These are phyloP conservation scores for Panzeria rudis DNA, from an alignment of 2,888 invertebrate species.

Conservation along the genomic window DNA sequence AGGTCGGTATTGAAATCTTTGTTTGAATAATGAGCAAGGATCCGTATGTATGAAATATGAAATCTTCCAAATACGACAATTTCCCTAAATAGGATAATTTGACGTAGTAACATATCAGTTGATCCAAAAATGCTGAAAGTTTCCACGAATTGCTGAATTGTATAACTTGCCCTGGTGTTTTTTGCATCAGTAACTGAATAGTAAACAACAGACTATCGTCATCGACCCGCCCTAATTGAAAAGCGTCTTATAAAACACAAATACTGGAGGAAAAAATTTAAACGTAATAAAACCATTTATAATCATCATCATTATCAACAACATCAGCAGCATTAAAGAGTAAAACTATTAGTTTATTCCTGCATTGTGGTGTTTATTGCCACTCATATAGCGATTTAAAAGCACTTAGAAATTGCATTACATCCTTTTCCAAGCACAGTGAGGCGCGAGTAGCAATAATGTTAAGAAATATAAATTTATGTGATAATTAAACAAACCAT, in stretches of 20 bases:
- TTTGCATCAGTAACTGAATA: too few species aligned
- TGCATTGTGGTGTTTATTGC: background rate
- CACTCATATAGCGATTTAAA: background rate
- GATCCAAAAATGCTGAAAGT: too few species aligned
- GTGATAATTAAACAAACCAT: too few species aligned
- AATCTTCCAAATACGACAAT: too few species aligned
- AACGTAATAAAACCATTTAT: constrained; percentile 59
- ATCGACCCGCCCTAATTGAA: background rate
- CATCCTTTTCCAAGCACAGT: background rate
- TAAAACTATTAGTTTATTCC: background rate
- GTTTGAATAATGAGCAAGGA: too few species aligned
- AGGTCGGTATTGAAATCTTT: background rate
- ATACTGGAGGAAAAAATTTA: constrained; percentile 13
- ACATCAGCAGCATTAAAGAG: background rate
- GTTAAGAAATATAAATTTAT: background rate
- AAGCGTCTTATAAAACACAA: background rate
- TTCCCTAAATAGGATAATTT: too few species aligned
- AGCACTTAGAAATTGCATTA: constrained; percentile 2
- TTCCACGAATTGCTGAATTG: too few species aligned
- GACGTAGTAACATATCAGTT: too few species aligned
- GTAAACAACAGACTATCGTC: too few species aligned
- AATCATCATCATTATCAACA: constrained; percentile 29
- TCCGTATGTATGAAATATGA: too few species aligned
- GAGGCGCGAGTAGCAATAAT: background rate
- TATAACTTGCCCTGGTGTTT: too few species aligned